Percentiles rank a stretch among this genome's conserved stretches.
Conservation (phyloP, 2,113 vertebrate genomes). For the Phasianus colchicus region DNA sequence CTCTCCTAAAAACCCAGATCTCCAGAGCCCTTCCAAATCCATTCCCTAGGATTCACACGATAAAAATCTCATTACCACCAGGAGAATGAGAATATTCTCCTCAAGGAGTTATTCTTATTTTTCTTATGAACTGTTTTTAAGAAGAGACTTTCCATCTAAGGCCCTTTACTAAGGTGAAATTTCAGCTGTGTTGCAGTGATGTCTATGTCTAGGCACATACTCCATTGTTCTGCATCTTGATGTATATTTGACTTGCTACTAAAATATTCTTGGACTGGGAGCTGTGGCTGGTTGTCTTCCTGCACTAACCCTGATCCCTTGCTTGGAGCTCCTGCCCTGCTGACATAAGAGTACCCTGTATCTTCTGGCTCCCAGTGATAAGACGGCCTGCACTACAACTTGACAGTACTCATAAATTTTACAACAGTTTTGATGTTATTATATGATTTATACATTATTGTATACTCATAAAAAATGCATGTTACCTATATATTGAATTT, state of each 20-base stretch:
- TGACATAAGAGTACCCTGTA: not conserved
- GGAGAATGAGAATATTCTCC: not conserved
- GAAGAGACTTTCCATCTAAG: not conserved
- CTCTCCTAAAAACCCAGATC: not conserved
- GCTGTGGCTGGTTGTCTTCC: rapidly evolving
- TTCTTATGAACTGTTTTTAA: not conserved
- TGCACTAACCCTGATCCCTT: not conserved
- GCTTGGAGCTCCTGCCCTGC: not conserved
- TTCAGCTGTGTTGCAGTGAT: not conserved
- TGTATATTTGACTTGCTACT: not conserved
- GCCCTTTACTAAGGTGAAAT: too few relatives aligned
- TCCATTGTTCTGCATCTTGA: not conserved
- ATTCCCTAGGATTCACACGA: not conserved
- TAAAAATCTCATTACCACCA: not conserved
- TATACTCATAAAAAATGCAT: not conserved
- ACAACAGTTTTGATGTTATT: not conserved
- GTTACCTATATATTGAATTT: not conserved
- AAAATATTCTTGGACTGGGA: not conserved
- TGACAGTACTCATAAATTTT: not conserved
- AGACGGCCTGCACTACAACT: not conserved
- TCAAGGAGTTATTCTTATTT: not conserved
- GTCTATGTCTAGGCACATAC: rapidly evolving
- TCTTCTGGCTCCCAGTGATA: rapidly evolving
- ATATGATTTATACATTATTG: not conserved
- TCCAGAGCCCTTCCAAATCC: not conserved